Evolutionary conservation across 2,113 vertebrate genomes (phyloP).

Genomic region (Nanorana parkeri): DNA sequence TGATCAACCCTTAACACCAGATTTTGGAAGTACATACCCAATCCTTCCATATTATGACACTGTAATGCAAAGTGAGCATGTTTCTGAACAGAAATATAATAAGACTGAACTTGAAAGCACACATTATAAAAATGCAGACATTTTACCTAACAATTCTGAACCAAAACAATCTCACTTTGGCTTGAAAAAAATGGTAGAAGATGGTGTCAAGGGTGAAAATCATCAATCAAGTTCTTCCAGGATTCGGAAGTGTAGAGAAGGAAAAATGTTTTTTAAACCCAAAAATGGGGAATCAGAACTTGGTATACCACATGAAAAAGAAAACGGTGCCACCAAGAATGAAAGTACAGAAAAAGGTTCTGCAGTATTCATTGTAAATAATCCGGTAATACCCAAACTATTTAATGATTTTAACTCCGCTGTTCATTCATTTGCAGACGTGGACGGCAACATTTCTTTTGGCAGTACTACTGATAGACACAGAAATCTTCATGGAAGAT

Average conservation of each 20-base stretch:
- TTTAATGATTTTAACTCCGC: neutral
- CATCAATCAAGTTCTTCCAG: neutral
- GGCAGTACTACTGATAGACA: neutral
- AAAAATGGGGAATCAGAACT: neutral
- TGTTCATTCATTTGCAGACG: neutral
- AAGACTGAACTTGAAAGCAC: neutral
- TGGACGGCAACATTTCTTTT: neutral
- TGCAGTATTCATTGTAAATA: too few relatives aligned
- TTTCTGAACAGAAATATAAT: neutral
- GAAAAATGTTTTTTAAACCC: neutral
- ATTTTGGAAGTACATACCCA: neutral
- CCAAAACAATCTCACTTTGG: neutral
- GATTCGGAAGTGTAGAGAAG: constrained; percentile 28
- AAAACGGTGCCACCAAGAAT: neutral
- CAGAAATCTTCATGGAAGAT: neutral
- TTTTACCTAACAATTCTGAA: neutral
- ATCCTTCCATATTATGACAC: constrained; percentile 65
- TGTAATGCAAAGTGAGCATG: constrained; percentile 51
- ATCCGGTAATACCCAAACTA: neutral
- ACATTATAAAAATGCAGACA: neutral
- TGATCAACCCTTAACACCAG: constrained; percentile 19
- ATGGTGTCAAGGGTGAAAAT: neutral
- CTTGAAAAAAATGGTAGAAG: neutral
- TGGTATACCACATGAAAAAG: neutral
- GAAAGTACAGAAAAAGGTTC: neutral